Evolutionary conservation across 2,888 invertebrate genomes (phyloP).

Genomic region (Pterobdella sp.): DNA sequence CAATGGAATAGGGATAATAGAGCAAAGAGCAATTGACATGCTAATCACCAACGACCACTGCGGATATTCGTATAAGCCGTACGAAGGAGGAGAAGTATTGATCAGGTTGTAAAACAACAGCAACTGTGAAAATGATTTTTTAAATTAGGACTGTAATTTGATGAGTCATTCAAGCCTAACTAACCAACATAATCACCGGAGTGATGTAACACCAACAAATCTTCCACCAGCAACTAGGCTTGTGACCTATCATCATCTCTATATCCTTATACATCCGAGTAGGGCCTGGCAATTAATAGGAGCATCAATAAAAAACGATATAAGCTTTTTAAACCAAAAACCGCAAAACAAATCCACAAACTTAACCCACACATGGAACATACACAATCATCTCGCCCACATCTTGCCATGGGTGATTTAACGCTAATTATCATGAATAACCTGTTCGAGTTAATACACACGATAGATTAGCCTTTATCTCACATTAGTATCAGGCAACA

Average conservation of each 20-base stretch:
- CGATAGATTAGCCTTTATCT: no score
- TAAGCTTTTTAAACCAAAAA: neutral
- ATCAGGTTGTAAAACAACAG: conserved; percentile 43
- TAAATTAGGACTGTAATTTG: neutral
- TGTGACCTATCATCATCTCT: conserved; percentile 40
- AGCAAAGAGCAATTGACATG: conserved; percentile 43
- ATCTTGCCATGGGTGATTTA: neutral
- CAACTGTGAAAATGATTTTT: conserved; percentile 37
- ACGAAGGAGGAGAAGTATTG: conserved; percentile 43
- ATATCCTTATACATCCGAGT: conserved; percentile 40
- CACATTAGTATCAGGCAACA: no score
- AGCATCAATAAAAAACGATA: neutral
- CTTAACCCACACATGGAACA: conserved; percentile 6
- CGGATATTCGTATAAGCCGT: conserved; percentile 48
- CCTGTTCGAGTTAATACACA: neutral
- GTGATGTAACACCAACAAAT: conserved; percentile 40
- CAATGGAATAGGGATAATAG: conserved; percentile 42
- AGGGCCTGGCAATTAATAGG: conserved; percentile 32
- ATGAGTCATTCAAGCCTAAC: conserved; percentile 13
- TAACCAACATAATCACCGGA: conserved; percentile 40
- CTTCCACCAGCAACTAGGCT: conserved; percentile 38
- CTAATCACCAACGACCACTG: conserved; percentile 44
- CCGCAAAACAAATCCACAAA: neutral
- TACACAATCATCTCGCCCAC: neutral
- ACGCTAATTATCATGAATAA: neutral